Base-by-base conservation (phyloP, 1,140 invertebrate species). In the Plodia interpunctella region DNA sequence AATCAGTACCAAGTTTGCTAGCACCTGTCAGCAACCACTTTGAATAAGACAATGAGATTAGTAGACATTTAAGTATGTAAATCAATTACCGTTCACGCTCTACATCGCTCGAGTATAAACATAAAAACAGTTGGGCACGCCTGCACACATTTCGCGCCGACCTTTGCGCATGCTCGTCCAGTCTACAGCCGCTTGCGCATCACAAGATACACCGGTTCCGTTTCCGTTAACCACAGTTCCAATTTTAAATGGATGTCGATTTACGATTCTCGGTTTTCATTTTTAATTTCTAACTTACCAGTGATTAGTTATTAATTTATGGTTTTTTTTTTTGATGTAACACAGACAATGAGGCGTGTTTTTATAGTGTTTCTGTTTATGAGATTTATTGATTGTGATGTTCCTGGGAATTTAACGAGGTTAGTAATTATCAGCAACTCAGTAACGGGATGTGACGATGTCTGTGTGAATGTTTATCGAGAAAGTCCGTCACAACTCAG, bases 81-180 rank as follows among this genome's bases (percentile, higher is more conserved):
- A n/a, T n/a, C n/a, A n/a, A n/a, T 3, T 6, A 25, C 21, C 2
- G 6, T 25, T 25, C n/a, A n/a, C n/a, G 21, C 21, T 25, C 21
- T 25, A 25, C 21, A 25, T 25, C 6, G 2, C 21, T 25, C 6
- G 21, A 3, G 2, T 25, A 25, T 25, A 25, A 44, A 44, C 13
- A 44, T 44, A 44, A 44, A 44, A 67, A 67, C 50, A 66, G 76
- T 78, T 71, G 58, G 51, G 49, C 49, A 63, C 69, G 65, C 64
- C 73, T 78, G 76, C 55, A 20, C 57, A 44, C 60, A 66, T 63
- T 65, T 73, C 67, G 67, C 49, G 20, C 10, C 55, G 38, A 55
- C 35, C 55, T 49, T 57, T 21, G 55, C 35, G 55, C 55, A 57
- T 49, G 32, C 30, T 0, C 55, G 55, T 32, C 32, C 55, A 44